Percentiles rank a stretch among this genome's conserved stretches.
phyloP scores from a whole-genome alignment of 2,113 vertebrate species.

The Micromys minutus region DNA sequence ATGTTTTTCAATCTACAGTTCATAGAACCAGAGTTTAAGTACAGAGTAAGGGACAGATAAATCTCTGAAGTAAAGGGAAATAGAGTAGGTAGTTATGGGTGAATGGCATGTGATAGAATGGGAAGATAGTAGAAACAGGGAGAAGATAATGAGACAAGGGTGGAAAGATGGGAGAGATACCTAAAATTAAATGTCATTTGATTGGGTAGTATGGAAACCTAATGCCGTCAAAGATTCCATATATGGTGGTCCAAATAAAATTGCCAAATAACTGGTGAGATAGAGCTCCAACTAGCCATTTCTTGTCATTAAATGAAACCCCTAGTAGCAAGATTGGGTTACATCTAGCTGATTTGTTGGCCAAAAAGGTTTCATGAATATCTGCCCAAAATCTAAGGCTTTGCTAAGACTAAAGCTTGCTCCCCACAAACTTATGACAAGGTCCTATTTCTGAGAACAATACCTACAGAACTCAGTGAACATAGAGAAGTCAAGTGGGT shows the following conservation, averaged over 20 bases:
- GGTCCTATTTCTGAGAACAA: neutral
- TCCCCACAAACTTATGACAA: neutral
- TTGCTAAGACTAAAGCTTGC: neutral
- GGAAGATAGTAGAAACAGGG: neutral
- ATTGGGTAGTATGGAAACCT: neutral
- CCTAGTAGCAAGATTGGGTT: neutral
- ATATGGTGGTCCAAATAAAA: neutral
- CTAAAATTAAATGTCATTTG: neutral
- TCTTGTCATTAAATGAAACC: neutral
- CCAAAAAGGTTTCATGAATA: neutral
- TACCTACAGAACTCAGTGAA: neutral
- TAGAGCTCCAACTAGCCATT: neutral
- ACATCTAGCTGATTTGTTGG: neutral
- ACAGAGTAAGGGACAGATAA: neutral
- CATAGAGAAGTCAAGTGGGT: neutral
- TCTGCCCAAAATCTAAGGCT: neutral
- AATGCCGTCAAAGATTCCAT: neutral
- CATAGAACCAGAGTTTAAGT: neutral
- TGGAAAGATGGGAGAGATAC: neutral
- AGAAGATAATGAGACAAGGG: neutral
- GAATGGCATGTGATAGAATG: neutral
- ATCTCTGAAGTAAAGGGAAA: neutral
- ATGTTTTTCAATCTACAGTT: neutral
- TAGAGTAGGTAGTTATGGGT: neutral
- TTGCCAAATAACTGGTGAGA: neutral